Conservation (phyloP, 92 coral and sea anemone genomes). For the Epizoanthus ramosus region DNA sequence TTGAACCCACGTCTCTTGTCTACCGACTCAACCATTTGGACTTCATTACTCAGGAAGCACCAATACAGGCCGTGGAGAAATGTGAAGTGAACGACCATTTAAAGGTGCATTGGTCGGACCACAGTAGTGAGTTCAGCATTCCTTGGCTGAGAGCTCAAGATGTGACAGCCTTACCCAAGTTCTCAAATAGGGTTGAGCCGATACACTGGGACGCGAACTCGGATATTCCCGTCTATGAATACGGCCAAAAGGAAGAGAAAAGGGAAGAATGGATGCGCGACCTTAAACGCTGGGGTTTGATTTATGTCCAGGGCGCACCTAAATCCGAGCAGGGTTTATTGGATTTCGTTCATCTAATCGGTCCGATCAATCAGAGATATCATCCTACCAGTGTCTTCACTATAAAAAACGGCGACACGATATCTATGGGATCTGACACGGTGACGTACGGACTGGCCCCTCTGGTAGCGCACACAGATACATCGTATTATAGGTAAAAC, state of each 20-base stretch:
- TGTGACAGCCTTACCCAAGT: not conserved
- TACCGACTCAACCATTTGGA: too few relatives aligned
- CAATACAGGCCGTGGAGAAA: not conserved
- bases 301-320: conserved; percentile 3
- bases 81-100: not conserved
- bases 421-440: too few relatives aligned
- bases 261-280: not conserved
- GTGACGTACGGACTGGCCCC: too few relatives aligned
- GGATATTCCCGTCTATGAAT: conserved; percentile 6
- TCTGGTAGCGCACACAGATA: too few relatives aligned
- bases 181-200: too few relatives aligned
- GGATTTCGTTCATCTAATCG: not conserved
- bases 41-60: not conserved
- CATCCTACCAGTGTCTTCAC: conserved; percentile 13
- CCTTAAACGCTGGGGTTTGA: conserved; percentile 3
- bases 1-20: too few relatives aligned
- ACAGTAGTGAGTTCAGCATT: conserved; percentile 25
- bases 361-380: conserved; percentile 19
- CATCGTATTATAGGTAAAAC: too few relatives aligned
- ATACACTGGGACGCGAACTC: not conserved
- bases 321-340: not conserved
- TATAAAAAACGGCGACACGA: too few relatives aligned
- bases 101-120: conserved; percentile 12
- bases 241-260: not conserved
- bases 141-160: conserved; percentile 25